A percentile compares a stretch with the other conserved stretches of the same genome.
phyloP scores from a whole-genome alignment of 2,113 vertebrate genomes.

The Paracanthobrama guichenoti region DNA sequence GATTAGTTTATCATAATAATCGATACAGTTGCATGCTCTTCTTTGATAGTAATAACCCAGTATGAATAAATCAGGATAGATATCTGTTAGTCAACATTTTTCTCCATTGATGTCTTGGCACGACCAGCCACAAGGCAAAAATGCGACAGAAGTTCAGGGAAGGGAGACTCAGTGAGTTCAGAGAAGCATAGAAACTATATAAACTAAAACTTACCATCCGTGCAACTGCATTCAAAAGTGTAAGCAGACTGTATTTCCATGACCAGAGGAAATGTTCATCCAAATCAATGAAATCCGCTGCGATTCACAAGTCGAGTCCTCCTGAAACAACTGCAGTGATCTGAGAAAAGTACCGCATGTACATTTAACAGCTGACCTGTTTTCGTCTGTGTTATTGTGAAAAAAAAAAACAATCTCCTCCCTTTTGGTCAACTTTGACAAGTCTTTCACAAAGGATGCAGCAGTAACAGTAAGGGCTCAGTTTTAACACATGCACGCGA shows the following conservation, averaged over 20 bases:
- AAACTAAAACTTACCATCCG: slow-evolving; percentile 16
- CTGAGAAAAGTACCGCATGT: neutral
- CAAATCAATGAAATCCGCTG: slow-evolving; percentile 16
- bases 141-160: neutral
- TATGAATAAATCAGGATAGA: neutral
- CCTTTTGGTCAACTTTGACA: slow-evolving; percentile 31
- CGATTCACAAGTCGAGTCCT: neutral
- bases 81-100: neutral
- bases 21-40: neutral
- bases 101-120: neutral
- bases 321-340: neutral
- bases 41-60: neutral
- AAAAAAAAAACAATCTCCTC: neutral
- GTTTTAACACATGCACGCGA: slow-evolving; percentile 25
- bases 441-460: slow-evolving; percentile 39
- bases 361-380: neutral
- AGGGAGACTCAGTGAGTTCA: neutral
- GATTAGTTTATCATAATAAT: neutral
- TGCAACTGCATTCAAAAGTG: neutral
- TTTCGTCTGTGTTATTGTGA: neutral
- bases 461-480: neutral
- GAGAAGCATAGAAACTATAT: neutral
- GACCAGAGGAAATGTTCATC: neutral
- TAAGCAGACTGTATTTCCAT: neutral
- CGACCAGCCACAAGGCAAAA: neutral